Evolutionary conservation across 1,140 invertebrate genomes (phyloP), one percentile per base, ranked within the genome.

Genomic region (Bicyclus anynana): DNA sequence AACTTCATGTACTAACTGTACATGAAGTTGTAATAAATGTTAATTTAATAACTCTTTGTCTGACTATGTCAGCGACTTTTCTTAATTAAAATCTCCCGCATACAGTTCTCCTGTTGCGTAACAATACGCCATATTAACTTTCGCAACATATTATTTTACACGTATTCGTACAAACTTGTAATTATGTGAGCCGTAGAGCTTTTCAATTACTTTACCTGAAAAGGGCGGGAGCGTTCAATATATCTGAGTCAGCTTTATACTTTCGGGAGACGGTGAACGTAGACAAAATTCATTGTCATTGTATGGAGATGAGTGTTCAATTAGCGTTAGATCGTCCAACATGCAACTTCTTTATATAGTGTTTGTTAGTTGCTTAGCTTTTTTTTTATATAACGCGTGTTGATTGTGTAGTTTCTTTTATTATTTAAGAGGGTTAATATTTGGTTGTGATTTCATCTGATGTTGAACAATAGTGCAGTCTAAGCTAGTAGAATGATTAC

Each of bases 41-140:
- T 23, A 4, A 7, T 23, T 4, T 23, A 7, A 23, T 23, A 7
- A 4, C 23, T 4, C 23, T 4, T 23, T 4, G 2, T 4, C 0
- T 40, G 10, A 17, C 37, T 40, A 2, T 40, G 6, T 1, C 14
- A 16, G 5, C 1, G 17, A 40, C 37, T 40, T 40, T 35, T 40
- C 37, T 40, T 40, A 40, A 40, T 40, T 40, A 40, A 40, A 40
- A 40, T 6, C 16, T 38, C 37, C 13, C 14, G 13, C 9, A 14
- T 9, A 46, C n/a, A n/a, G n/a, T n/a, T 40, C 9, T 53, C 42
- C 21, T 21, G 16, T 18, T 20, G 18, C 3, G 49, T 16, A 56
- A 65, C 62, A 68, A 68, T 65, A 54, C 38, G 57, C 52, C 17
- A 52, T 49, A 66, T 55, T 56, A 65, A 64, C 62, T 64, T 58